A percentile compares a stretch with the other conserved stretches of the same genome.
Evolutionary conservation across 2,113 vertebrate species (phyloP).

Genomic region (Percopsis transmontana): DNA sequence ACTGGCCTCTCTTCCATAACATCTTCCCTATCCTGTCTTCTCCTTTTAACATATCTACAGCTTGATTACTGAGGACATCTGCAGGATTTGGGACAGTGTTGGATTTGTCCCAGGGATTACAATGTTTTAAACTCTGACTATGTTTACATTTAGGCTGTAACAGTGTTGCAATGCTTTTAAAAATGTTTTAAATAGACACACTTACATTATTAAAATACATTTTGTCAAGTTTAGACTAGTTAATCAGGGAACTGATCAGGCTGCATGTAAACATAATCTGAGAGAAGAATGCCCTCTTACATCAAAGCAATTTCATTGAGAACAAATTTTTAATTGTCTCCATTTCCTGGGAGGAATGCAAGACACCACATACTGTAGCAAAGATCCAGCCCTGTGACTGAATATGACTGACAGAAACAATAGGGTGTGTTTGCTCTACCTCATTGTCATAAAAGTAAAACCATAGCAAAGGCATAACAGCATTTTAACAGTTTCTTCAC

Average conservation of each 20-base stretch:
- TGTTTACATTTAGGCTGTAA: conserved; percentile 9
- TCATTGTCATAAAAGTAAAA: conserved; percentile 55
- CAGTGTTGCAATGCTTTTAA: background rate
- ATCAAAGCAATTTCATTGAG: conserved; percentile 23
- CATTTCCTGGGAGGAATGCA: conserved; percentile 25
- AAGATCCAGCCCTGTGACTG: conserved; percentile 62
- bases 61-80: conserved; percentile 1
- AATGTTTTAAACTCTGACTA: background rate
- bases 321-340: conserved; percentile 20
- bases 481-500: background rate
- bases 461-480: conserved; percentile 15
- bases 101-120: background rate
- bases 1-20: conserved; percentile 1
- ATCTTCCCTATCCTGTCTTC: background rate
- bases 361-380: conserved; percentile 72
- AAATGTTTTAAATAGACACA: background rate
- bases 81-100: background rate
- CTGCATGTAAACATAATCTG: conserved; percentile 18
- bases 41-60: background rate
- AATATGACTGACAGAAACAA: conserved; percentile 17
- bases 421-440: conserved; percentile 57
- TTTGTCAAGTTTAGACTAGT: background rate
- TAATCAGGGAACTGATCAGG: background rate
- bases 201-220: too few species aligned
- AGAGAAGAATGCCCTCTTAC: background rate